These are phyloP conservation scores for Isotomurus palustris DNA, from an alignment of 2,888 invertebrate genomes.

Conservation along the genomic window DNA sequence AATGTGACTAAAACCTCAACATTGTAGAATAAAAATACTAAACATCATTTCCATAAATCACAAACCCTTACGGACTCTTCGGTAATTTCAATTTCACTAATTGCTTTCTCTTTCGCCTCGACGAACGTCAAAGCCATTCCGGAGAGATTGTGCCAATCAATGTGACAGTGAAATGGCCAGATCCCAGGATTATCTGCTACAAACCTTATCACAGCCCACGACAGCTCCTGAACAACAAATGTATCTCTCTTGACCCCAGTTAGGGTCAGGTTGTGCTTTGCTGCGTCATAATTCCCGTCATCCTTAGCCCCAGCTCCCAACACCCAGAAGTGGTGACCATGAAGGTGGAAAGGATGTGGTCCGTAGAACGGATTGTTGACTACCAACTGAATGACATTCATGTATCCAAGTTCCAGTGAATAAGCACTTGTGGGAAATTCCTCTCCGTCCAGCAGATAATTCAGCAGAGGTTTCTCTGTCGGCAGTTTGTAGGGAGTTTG, in stretches of 20 bases:
- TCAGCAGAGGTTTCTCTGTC: constrained; percentile 17
- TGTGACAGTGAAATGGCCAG: constrained; percentile 33
- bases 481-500: constrained; percentile 2
- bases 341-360: constrained; percentile 36
- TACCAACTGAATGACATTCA: constrained; percentile 23
- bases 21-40: no score
- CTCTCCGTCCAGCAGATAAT: constrained; percentile 5
- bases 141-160: constrained; percentile 28
- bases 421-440: constrained; percentile 5
- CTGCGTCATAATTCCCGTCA: constrained; percentile 17
- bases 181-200: constrained; percentile 30
- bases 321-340: constrained; percentile 38
- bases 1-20: no score
- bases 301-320: constrained; percentile 16
- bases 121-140: constrained; percentile 30
- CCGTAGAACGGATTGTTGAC: constrained; percentile 21
- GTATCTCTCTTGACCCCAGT: constrained; percentile 26
- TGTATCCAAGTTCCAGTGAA: constrained; percentile 15
- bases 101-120: constrained; percentile 18
- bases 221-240: constrained; percentile 13
- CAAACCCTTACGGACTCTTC: constrained; percentile 17
- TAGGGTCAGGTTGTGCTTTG: neutral
- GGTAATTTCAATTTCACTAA: constrained; percentile 1
- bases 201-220: constrained; percentile 30
- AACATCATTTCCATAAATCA: no score